phyloP scores from a whole-genome alignment of 2,888 invertebrate species.

The Saturnia japonica region DNA sequence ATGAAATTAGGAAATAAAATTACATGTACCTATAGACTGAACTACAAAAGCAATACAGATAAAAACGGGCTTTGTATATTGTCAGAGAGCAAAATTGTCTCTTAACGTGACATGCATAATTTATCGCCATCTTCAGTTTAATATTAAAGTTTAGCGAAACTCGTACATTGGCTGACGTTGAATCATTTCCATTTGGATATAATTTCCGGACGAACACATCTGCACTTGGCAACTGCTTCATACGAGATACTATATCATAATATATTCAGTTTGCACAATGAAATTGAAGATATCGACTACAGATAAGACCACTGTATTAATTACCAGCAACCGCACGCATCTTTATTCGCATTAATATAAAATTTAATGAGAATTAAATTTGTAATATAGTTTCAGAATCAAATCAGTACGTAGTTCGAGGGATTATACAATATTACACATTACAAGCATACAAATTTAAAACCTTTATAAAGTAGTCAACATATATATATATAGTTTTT shows the following conservation, averaged over 20 bases:
- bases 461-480: too few relatives aligned
- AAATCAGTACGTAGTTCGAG: too few relatives aligned
- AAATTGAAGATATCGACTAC: neutral
- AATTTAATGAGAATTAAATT: too few relatives aligned
- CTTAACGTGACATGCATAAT: neutral
- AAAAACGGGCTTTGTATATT: neutral
- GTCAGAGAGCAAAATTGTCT: neutral
- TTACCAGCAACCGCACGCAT: neutral
- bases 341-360: too few relatives aligned
- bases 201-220: conserved; percentile 5
- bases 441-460: too few relatives aligned
- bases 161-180: neutral
- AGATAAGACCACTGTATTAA: neutral
- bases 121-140: neutral
- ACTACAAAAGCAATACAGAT: too few relatives aligned
- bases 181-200: conserved; percentile 7
- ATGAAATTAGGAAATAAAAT: too few relatives aligned
- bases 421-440: too few relatives aligned
- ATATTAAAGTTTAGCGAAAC: conserved; percentile 5
- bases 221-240: conserved; percentile 3
- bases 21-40: too few relatives aligned
- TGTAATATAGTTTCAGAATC: too few relatives aligned
- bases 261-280: neutral
- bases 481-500: too few relatives aligned
- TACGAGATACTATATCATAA: neutral